Evolutionary conservation across 2,888 invertebrate species (phyloP).

Genomic region (Pegoplata infirma): DNA sequence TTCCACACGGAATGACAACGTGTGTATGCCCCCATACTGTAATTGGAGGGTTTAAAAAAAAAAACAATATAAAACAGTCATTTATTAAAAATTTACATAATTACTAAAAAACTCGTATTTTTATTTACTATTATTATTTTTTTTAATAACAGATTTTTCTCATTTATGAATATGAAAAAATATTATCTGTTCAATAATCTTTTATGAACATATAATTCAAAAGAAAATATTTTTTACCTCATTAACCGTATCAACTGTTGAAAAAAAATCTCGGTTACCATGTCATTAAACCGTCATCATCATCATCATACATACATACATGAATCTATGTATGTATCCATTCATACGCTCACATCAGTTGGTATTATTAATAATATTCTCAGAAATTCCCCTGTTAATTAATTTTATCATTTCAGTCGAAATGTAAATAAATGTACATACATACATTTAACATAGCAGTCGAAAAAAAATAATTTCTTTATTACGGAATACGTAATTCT

Average conservation of each 20-base stretch:
- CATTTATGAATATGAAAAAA: no score
- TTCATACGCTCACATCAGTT: constrained; percentile 26
- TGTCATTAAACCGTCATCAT: constrained; percentile 28
- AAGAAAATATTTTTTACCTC: background rate
- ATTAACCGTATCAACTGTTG: background rate
- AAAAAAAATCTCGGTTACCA: constrained; percentile 30
- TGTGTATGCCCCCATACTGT: no score
- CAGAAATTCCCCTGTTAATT: constrained; percentile 42
- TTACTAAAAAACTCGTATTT: background rate
- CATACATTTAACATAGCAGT: no score
- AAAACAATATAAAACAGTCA: no score
- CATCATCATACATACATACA: no score
- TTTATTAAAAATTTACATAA: background rate
- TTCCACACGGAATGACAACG: no score
- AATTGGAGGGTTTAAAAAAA: no score
- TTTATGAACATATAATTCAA: background rate
- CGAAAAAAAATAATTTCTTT: background rate
- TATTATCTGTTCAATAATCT: no score
- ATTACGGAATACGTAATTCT: constrained; percentile 5
- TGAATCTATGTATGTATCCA: constrained; percentile 2
- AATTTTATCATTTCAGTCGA: constrained; percentile 49
- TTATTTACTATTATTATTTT: no score
- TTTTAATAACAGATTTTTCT: no score
- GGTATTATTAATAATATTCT: constrained; percentile 56
- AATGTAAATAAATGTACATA: constrained; percentile 15